These are phyloP conservation scores for Daktulosphaira vitifoliae DNA, from an alignment of 1,140 invertebrate genomes.

Conservation along the genomic window DNA sequence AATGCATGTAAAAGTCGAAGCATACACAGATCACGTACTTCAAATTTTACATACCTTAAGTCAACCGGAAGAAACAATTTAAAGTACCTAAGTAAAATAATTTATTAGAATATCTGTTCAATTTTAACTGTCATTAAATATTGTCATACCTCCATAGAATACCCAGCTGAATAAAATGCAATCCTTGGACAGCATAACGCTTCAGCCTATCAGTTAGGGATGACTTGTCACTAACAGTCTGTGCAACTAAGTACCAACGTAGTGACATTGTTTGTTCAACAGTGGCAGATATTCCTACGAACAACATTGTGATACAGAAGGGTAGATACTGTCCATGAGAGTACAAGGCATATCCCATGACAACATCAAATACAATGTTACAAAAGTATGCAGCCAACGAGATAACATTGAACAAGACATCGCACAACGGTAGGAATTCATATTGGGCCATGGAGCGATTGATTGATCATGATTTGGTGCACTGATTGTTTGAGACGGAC, in stretches of 20 bases:
- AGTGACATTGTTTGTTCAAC: conserved; percentile 53
- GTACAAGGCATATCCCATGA: conserved; percentile 72
- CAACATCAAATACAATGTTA: conserved; percentile 79
- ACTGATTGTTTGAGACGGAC: not conserved
- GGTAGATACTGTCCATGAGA: conserved; percentile 52
- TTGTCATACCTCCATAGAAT: conserved; percentile 61
- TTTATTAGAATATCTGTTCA: conserved; percentile 24
- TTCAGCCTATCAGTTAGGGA: conserved; percentile 1
- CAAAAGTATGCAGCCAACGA: conserved; percentile 85
- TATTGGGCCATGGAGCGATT: conserved; percentile 35
- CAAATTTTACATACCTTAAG: conserved; percentile 68
- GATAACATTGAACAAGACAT: conserved; percentile 83
- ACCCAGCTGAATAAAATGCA: conserved; percentile 70
- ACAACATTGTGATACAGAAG: conserved; percentile 55
- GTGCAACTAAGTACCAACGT: conserved; percentile 43
- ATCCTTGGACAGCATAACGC: conserved; percentile 47
- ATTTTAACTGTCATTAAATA: too few relatives aligned
- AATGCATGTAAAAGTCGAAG: conserved; percentile 77
- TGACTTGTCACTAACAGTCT: conserved; percentile 11
- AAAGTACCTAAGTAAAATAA: conserved; percentile 55
- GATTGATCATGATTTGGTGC: conserved; percentile 13
- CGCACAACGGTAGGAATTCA: conserved; percentile 75
- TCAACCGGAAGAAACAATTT: conserved; percentile 80
- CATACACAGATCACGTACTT: conserved; percentile 64
- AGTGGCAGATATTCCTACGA: conserved; percentile 60